Evolutionary conservation across 1,140 invertebrate genomes (phyloP).

Genomic region (Laupala kohalensis): DNA sequence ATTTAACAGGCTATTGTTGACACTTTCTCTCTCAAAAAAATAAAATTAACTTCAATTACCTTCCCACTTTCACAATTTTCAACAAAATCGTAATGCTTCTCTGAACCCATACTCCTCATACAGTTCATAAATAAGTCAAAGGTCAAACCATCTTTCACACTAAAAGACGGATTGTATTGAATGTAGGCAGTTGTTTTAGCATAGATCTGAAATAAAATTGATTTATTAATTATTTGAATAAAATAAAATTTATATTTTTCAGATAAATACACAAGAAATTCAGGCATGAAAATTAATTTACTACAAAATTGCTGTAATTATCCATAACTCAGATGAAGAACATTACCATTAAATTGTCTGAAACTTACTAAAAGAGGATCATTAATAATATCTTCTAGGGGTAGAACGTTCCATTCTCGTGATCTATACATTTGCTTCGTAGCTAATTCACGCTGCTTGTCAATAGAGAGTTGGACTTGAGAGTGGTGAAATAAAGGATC

Average conservation of each 20-base stretch:
- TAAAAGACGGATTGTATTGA: conserved; percentile 53
- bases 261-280: background rate
- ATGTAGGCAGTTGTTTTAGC: conserved; percentile 42
- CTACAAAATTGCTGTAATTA: background rate
- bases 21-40: no score
- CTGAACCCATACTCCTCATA: conserved; percentile 38
- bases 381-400: conserved; percentile 38
- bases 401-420: conserved; percentile 46
- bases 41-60: no score
- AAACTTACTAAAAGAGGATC: conserved; percentile 29
- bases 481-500: conserved; percentile 58
- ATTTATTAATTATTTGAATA: conserved; percentile 20
- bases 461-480: conserved; percentile 32
- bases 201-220: conserved; percentile 31
- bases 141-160: conserved; percentile 45
- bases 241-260: background rate
- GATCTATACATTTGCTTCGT: conserved; percentile 45
- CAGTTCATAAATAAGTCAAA: conserved; percentile 41
- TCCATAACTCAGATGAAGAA: background rate
- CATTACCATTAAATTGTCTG: background rate
- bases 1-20: no score
- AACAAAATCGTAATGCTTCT: conserved; percentile 43
- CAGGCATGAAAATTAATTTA: background rate
- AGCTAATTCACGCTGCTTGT: conserved; percentile 46
- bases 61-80: conserved; percentile 38